Evolutionary conservation across 2,113 vertebrate genomes (phyloP).

Genomic region (Theristicus caerulescens): DNA sequence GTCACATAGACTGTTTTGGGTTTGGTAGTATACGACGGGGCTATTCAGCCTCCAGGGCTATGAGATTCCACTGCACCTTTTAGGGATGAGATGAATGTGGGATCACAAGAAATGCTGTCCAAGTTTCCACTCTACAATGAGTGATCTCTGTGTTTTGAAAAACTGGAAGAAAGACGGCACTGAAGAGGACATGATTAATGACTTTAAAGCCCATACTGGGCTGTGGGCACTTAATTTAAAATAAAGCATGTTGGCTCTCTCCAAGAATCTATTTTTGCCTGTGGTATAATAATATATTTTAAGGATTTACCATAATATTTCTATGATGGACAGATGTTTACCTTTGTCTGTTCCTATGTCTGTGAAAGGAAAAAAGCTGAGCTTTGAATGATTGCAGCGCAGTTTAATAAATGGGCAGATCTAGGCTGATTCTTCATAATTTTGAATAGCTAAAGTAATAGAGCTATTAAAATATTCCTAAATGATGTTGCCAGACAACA

Average conservation of each 20-base stretch:
- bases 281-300: not conserved
- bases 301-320: slow-evolving; percentile 5
- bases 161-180: not conserved
- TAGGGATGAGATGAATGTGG: slow-evolving; percentile 18
- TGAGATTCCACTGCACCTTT: slow-evolving; percentile 48
- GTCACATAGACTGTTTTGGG: not conserved
- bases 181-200: not conserved
- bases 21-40: not conserved
- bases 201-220: not conserved
- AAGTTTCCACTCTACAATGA: slow-evolving; percentile 39
- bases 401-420: slow-evolving; percentile 11
- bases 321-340: not conserved
- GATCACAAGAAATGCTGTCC: slow-evolving; percentile 28
- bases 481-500: slow-evolving; percentile 18
- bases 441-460: slow-evolving; percentile 24
- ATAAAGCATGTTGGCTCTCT: not conserved
- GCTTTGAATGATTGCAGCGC: not conserved
- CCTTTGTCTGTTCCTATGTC: not conserved
- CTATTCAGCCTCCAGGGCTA: not conserved
- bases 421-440: not conserved
- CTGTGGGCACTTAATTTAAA: not conserved
- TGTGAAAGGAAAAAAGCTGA: not conserved
- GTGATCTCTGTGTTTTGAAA: slow-evolving; percentile 25
- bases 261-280: not conserved
- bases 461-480: slow-evolving; percentile 42